Conservation (phyloP, 2,797 vertebrate species). For the Sebastes oblongus region DNA sequence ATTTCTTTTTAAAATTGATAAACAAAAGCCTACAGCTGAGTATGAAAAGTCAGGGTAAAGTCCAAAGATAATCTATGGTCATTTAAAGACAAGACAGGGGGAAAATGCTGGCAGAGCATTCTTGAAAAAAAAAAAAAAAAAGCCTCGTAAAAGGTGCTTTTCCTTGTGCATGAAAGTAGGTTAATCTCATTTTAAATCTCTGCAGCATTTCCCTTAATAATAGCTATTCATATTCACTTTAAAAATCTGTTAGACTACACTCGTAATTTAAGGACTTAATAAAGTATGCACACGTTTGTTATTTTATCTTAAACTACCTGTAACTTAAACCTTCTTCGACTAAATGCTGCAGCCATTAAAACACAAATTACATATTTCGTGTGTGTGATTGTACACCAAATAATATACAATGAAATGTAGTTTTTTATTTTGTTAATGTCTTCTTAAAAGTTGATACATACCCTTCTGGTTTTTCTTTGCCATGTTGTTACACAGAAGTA, state of each 20-base stretch:
- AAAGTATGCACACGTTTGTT: not conserved
- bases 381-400: not conserved
- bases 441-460: conserved; percentile 49
- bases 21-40: conserved; percentile 29
- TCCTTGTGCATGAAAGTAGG: conserved; percentile 20
- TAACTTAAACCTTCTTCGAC: not conserved
- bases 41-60: conserved; percentile 18
- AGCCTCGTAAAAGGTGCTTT: conserved; percentile 33
- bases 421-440: not conserved
- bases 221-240: not conserved
- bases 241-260: not conserved
- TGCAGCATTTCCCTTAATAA: not conserved
- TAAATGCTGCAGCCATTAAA: not conserved
- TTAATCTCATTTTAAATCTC: conserved; percentile 39
- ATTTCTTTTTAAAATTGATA: not conserved
- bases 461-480: conserved; percentile 84
- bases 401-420: not conserved
- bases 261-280: not conserved
- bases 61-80: conserved; percentile 41
- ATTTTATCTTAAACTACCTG: not conserved
- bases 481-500: conserved; percentile 65
- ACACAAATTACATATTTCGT: not conserved
- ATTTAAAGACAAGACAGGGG: conserved; percentile 21
- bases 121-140: not conserved
- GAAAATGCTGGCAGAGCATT: not conserved